Conservation (phyloP, 2,113 vertebrate species). For the Spheniscus mendiculus region DNA sequence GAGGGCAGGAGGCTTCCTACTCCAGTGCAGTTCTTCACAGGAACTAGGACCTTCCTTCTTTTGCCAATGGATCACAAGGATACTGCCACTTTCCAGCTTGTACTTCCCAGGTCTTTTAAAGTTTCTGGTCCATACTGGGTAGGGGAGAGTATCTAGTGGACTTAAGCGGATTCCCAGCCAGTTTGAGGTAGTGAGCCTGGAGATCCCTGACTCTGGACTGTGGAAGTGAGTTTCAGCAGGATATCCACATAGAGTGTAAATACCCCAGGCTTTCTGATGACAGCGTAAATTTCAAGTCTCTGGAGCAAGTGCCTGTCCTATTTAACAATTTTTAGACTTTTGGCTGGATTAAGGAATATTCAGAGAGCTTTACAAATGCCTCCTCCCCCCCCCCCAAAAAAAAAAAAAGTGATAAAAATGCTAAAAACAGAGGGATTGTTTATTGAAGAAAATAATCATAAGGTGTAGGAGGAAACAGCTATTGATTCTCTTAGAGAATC, state of each 20-base stretch:
- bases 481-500: not conserved
- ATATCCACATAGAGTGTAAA: fast-evolving
- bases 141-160: not conserved
- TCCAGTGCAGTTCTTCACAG: not conserved
- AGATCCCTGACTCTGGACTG: not conserved
- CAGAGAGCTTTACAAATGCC: not conserved
- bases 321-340: not conserved
- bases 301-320: not conserved
- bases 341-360: not conserved
- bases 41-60: not conserved
- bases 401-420: not conserved
- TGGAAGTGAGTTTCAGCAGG: not conserved
- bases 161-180: not conserved
- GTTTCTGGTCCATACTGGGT: not conserved
- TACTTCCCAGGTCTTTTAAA: not conserved
- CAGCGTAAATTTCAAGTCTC: not conserved
- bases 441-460: not conserved
- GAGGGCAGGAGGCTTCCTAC: not conserved
- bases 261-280: not conserved
- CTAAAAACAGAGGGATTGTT: not conserved
- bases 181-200: not conserved
- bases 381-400: too few species aligned
- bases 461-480: not conserved
- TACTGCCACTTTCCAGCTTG: not conserved
- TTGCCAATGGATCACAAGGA: not conserved